These are phyloP conservation scores for Neomonachus schauinslandi DNA, from an alignment of 2,113 vertebrate genomes.

Conservation along the genomic window DNA sequence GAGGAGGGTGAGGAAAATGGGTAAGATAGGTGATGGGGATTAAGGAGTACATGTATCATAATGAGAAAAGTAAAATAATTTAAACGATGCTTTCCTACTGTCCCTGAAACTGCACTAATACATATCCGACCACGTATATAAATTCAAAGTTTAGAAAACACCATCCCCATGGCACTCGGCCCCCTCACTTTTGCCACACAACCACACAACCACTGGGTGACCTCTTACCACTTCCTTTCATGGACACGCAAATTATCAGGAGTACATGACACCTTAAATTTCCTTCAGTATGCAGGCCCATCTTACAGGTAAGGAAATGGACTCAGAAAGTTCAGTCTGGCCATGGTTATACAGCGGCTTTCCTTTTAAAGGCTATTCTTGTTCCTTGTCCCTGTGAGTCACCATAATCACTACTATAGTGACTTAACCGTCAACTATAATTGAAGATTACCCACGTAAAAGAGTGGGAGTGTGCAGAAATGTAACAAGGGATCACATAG, in stretches of 20 bases:
- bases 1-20: neutral
- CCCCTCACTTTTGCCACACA: neutral
- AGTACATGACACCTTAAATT: neutral
- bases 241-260: neutral
- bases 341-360: neutral
- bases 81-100: neutral
- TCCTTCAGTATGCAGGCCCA: neutral
- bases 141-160: neutral
- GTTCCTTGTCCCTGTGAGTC: neutral
- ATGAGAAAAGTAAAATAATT: neutral
- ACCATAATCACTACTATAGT: no score
- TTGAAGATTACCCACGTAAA: neutral
- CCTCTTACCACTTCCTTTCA: neutral
- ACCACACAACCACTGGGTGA: neutral
- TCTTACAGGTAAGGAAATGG: neutral
- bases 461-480: neutral
- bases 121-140: neutral
- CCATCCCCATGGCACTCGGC: neutral
- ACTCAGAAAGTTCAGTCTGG: neutral
- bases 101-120: neutral
- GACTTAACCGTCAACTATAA: neutral
- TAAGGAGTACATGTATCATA: neutral
- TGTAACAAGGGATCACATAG: neutral
- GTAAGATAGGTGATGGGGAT: neutral
- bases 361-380: neutral